Evolutionary conservation across 2,888 invertebrate species (phyloP), one percentile per base, ranked within the genome.

Genomic region (Caenorhabditis sulstoni): DNA sequence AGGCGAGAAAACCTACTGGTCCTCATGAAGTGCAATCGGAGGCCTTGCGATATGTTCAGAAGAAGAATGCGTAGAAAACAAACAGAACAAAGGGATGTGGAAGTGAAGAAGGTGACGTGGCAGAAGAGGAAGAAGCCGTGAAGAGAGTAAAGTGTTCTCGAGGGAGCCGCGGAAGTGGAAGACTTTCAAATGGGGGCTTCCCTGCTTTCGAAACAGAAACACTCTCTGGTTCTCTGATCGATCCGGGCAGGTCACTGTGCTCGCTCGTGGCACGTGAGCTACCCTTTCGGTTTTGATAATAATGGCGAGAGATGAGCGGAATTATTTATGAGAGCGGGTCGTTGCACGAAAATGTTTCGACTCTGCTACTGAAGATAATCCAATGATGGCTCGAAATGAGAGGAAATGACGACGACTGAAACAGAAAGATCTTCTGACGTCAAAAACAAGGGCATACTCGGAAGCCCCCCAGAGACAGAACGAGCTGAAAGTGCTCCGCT

Each of bases 181-280:
- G 22, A 52, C 35, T 44, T 16, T 29, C 44, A 47, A 65, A 65
- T n/a, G 4, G 47, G 49, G 66, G 67, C 67, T 68, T 68, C 67
- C 53, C 29, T 53, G 18, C 55, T 29, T 44, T 66, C 50, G 68
- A 37, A 61, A 61, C 61, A 22, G 52, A 23, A 23, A 12, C 22
- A n/a, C n/a, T n/a, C n/a, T n/a, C n/a, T n/a, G 23, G 12, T 29
- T 29, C 29, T 29, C 29, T 29, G 29, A 7, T 7, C 29, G 29
- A 29, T 29, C 29, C 29, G n/a, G n/a, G n/a, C n/a, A 29, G 29
- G 29, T 29, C 29, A 29, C 29, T 29, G 29, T 29, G 29, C 29
- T 29, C 29, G 4, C 29, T 29, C 29, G 29, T 5, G 29, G 65
- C 44, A 65, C 39, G 45, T 50, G 45, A 29, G 12, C 41, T 11